Percentiles rank a stretch among this genome's conserved stretches.
Conservation (phyloP, 2,113 vertebrate genomes). For the Donacobius atricapilla region DNA sequence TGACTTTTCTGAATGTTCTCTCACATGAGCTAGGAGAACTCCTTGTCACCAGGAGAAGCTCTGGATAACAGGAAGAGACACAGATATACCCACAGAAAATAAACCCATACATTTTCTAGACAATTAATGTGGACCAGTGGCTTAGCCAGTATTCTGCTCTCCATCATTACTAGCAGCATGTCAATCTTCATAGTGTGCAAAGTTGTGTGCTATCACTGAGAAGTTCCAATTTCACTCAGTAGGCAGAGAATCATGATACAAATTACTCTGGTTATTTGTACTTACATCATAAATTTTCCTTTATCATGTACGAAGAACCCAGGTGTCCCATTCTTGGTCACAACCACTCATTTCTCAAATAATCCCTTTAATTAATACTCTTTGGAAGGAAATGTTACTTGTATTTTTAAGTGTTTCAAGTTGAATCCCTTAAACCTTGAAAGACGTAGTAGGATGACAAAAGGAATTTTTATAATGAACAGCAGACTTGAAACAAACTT, state of each 20-base stretch:
- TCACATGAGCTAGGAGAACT: neutral
- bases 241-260: neutral
- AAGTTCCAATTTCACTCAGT: neutral
- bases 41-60: neutral
- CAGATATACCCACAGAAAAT: neutral
- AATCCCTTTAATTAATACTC: neutral
- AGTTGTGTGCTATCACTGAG: neutral
- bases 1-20: neutral
- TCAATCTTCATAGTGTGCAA: neutral
- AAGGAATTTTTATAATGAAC: neutral
- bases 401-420: neutral
- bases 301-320: neutral
- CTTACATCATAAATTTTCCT: neutral
- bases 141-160: neutral
- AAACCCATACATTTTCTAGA: rapidly evolving
- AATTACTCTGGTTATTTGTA: neutral
- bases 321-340: neutral
- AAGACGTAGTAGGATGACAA: neutral
- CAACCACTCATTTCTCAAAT: neutral
- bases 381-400: neutral
- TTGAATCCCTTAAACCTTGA: neutral
- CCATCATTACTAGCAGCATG: neutral
- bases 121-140: neutral
- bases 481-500: neutral
- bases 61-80: neutral